These are phyloP conservation scores for Pandemis cinnamomeana DNA, from an alignment of 2,888 invertebrate species.

Conservation along the genomic window DNA sequence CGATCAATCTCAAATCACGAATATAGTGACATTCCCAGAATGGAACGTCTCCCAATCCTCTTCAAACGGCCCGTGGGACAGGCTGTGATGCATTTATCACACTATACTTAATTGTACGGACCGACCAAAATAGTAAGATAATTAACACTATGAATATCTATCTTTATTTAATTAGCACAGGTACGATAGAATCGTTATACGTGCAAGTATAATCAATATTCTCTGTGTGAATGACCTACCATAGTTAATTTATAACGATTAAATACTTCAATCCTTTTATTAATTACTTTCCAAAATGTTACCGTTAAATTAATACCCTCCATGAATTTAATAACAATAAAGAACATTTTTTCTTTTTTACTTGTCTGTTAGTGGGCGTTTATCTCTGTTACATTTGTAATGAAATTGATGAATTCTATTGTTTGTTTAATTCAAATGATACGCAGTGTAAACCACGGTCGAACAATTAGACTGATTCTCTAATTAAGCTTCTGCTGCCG, in stretches of 20 bases:
- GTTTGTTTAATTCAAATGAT: conserved; percentile 5
- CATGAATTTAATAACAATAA: too few relatives aligned
- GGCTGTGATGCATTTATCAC: too few relatives aligned
- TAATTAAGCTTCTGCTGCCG: conserved; percentile 7
- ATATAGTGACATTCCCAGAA: too few relatives aligned
- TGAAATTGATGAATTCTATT: conserved; percentile 3
- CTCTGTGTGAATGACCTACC: not conserved
- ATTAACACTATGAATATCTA: too few relatives aligned
- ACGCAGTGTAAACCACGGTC: conserved; percentile 8
- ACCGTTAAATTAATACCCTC: not conserved
- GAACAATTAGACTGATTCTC: conserved; percentile 4
- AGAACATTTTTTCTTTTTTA: too few relatives aligned
- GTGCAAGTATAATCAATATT: not conserved
- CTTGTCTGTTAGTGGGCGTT: not conserved
- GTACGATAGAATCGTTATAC: not conserved
- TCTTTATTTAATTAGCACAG: too few relatives aligned
- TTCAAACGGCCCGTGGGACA: too few relatives aligned
- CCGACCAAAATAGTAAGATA: too few relatives aligned
- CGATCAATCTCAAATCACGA: too few relatives aligned
- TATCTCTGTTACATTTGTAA: not conserved
- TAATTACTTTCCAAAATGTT: not conserved
- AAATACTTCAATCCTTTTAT: too few relatives aligned
- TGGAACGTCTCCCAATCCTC: too few relatives aligned
- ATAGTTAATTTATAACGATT: not conserved
- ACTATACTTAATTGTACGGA: too few relatives aligned